Base-by-base conservation (phyloP, 2,888 invertebrate genomes). In the Hydropsyche betteni region DNA sequence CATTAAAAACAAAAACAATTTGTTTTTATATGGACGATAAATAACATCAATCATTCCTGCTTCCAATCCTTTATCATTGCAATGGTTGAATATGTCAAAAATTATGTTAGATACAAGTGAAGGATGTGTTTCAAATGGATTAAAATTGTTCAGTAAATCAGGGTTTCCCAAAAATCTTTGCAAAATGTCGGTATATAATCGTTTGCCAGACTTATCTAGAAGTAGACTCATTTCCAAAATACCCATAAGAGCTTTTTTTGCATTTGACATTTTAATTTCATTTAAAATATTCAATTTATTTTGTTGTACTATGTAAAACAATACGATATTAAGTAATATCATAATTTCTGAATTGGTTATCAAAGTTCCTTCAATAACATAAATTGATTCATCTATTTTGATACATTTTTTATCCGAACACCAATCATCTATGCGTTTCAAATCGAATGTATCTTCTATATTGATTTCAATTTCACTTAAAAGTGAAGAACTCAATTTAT, bases 1-100 rank as follows among this genome's bases (percentile, higher is more conserved):
- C 1, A 84, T 81, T 5, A 90, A 82, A 80, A 87, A 85, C 75
- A 81, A 81, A 68, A 87, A 84, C 77, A 90, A 87, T 81, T 90
- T 91, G 75, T 87, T 85, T 80, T 87, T 87, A 80, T 88, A 91
- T 1, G 88, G 85, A 72, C 84, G 84, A 16, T 90, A 82, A 76
- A 88, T 81, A 68, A 81, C 14, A 33, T 80, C 76, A 6, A 77
- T 10, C 52, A 73, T 33, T 34, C 50, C 38, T 10, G 8, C 38
- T 24, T 78, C 76, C 4, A 77, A 50, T 10, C 33, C 36, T 83
- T 81, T 79, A 83, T 85, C 12, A 80, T 82, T 77, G 84, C 82
- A 71, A 86, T 82, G 81, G 83, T 77, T 81, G 33, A 86, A 81
- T 34, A 86, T 81, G 77, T 86, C 80, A 24, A 87, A 78, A 14